phyloP scores from a whole-genome alignment of 2,888 invertebrate species.

The Hololepta plana region DNA sequence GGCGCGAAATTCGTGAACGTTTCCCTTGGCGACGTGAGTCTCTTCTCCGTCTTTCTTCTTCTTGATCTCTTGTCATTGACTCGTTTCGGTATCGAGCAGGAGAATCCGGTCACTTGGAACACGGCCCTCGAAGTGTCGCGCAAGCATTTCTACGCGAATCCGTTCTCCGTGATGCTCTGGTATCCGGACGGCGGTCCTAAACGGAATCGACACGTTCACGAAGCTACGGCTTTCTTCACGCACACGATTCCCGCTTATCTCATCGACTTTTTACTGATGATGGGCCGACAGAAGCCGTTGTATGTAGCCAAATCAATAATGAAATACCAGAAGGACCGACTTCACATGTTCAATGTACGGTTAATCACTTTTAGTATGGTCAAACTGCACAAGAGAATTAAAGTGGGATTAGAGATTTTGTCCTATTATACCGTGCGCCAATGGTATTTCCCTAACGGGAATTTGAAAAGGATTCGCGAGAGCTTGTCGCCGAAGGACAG shows the following conservation, averaged over 20 bases:
- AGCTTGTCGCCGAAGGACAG: slow-evolving; percentile 47
- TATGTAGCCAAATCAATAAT: too few relatives aligned
- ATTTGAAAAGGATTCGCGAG: slow-evolving; percentile 51
- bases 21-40: too few relatives aligned
- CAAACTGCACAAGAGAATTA: slow-evolving; percentile 40
- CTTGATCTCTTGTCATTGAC: too few relatives aligned
- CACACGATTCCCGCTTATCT: slow-evolving; percentile 64
- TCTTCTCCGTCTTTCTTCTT: too few relatives aligned
- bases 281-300: slow-evolving; percentile 62
- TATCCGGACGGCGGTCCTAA: slow-evolving; percentile 61
- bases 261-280: slow-evolving; percentile 45
- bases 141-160: slow-evolving; percentile 43
- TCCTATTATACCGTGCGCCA: slow-evolving; percentile 86
- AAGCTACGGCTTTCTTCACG: slow-evolving; percentile 46
- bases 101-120: slow-evolving; percentile 75
- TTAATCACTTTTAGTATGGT: slow-evolving; percentile 40
- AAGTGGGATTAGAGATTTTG: slow-evolving; percentile 45
- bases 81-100: too few relatives aligned
- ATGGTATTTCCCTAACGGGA: slow-evolving; percentile 80
- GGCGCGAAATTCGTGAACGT: too few relatives aligned
- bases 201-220: slow-evolving; percentile 44
- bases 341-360: background rate
- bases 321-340: background rate
- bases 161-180: slow-evolving; percentile 62
- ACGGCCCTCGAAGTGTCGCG: slow-evolving; percentile 51